phyloP scores from a whole-genome alignment of 2,797 vertebrate species.

The Tangara arthus region DNA sequence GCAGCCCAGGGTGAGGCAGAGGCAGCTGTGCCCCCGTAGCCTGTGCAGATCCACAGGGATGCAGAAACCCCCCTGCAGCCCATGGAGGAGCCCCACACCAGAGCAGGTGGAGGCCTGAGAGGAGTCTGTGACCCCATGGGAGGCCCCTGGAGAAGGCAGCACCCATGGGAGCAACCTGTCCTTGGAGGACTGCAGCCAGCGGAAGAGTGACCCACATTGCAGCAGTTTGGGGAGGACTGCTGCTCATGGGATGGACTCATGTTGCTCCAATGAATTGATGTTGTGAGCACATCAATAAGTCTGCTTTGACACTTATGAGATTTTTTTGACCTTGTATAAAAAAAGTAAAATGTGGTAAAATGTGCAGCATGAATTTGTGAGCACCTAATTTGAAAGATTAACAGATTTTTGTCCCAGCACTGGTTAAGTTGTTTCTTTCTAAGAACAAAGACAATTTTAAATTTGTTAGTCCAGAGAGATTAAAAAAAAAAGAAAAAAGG shows the following conservation, averaged over 20 bases:
- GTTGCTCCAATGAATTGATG: neutral
- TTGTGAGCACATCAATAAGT: neutral
- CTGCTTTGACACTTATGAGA: neutral
- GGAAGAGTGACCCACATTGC: fast-evolving
- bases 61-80: neutral
- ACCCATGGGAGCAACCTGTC: neutral
- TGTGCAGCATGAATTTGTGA: neutral
- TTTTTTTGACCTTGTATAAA: neutral
- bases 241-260: neutral
- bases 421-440: neutral
- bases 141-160: fast-evolving
- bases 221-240: neutral
- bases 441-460: neutral
- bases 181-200: neutral
- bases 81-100: fast-evolving
- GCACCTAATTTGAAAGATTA: neutral
- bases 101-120: too few species aligned
- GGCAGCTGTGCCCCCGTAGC: neutral
- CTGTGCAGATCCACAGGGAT: too few species aligned
- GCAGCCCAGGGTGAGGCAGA: neutral
- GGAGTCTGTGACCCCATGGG: neutral
- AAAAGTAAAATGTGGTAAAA: neutral
- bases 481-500: fast-evolving
- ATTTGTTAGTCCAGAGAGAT: neutral
- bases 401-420: neutral